These are phyloP conservation scores for Paramuricea clavata DNA, from an alignment of 92 coral and sea anemone genomes.

Conservation along the genomic window DNA sequence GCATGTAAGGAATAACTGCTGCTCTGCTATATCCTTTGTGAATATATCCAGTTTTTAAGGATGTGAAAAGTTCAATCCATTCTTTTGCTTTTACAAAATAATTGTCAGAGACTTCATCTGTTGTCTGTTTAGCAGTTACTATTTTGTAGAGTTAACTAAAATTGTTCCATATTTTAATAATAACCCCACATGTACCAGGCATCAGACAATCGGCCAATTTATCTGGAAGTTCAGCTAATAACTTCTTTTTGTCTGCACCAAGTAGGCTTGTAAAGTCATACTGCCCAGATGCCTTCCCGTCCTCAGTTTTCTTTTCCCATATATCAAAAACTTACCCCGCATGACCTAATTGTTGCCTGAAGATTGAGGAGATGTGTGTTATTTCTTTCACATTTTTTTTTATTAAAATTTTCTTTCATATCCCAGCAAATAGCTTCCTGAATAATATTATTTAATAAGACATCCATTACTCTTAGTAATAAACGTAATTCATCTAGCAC, in stretches of 20 bases:
- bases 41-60: conserved; percentile 38
- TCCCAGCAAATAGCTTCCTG: conserved; percentile 63
- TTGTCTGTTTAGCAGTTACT: conserved; percentile 34
- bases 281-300: conserved; percentile 61
- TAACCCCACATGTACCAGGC: conserved; percentile 32
- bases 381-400: conserved; percentile 59
- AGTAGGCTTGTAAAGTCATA: conserved; percentile 70
- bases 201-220: conserved; percentile 29
- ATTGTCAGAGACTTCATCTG: background rate
- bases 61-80: conserved; percentile 65
- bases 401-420: conserved; percentile 51
- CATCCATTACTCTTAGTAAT: conserved; percentile 71
- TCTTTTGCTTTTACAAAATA: conserved; percentile 55
- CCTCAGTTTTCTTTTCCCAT: conserved; percentile 71
- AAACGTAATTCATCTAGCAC: conserved; percentile 72
- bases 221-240: conserved; percentile 44
- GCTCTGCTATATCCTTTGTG: conserved; percentile 65
- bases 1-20: conserved; percentile 71
- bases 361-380: conserved; percentile 41
- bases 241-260: conserved; percentile 68
- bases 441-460: conserved; percentile 62
- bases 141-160: conserved; percentile 60
- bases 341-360: conserved; percentile 59
- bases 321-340: conserved; percentile 70
- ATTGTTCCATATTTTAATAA: conserved; percentile 59